Conservation (phyloP, 2,797 vertebrate species). For the Galaxias olidus region DNA sequence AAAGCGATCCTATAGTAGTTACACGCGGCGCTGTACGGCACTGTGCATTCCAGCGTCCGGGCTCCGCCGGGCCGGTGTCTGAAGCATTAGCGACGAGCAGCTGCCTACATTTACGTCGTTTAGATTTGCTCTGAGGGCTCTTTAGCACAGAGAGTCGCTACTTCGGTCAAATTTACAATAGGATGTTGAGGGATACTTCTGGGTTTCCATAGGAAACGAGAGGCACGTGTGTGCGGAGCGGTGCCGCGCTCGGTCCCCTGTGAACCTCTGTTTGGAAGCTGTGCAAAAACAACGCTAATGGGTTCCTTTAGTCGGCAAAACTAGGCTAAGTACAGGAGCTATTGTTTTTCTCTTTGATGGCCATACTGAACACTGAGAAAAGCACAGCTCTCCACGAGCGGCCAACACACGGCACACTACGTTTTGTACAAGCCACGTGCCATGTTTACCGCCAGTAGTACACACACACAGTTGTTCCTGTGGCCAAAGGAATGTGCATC, state of each 20-base stretch:
- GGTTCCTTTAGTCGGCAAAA: slow-evolving; percentile 71
- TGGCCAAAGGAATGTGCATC: slow-evolving; percentile 48
- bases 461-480: slow-evolving; percentile 31
- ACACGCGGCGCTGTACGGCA: slow-evolving; percentile 85
- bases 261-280: slow-evolving; percentile 63
- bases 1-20: slow-evolving; percentile 87
- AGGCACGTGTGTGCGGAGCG: slow-evolving; percentile 69
- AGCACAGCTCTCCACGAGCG: slow-evolving; percentile 19
- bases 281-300: slow-evolving; percentile 67
- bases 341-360: slow-evolving; percentile 61
- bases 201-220: slow-evolving; percentile 72
- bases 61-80: slow-evolving; percentile 63
- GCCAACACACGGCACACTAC: slow-evolving; percentile 18
- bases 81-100: slow-evolving; percentile 85
- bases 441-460: neutral
- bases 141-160: slow-evolving; percentile 84
- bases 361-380: slow-evolving; percentile 11
- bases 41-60: slow-evolving; percentile 38
- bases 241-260: slow-evolving; percentile 29
- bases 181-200: slow-evolving; percentile 77
- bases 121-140: slow-evolving; percentile 81
- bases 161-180: slow-evolving; percentile 86
- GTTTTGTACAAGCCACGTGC: too few relatives aligned
- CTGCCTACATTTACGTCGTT: slow-evolving; percentile 88
- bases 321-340: slow-evolving; percentile 61